Conservation (phyloP, 2,113 vertebrate species). For the Albula glossodonta region DNA sequence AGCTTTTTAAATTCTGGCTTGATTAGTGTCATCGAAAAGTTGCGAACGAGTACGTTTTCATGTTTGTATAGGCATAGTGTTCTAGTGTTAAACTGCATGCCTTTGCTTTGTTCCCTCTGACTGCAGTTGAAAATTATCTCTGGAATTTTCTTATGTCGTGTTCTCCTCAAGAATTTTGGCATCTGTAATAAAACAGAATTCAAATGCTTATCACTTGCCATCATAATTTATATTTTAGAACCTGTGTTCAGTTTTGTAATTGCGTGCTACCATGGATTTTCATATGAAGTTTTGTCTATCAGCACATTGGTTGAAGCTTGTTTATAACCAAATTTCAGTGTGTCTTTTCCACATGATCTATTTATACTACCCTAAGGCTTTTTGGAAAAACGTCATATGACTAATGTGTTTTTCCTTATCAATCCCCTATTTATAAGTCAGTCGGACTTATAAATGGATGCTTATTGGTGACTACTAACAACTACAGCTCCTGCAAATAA, state of each 20-base stretch:
- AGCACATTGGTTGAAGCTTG: neutral
- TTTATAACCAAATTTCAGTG: neutral
- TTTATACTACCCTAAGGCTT: neutral
- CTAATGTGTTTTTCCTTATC: neutral
- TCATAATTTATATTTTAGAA: conserved; percentile 15
- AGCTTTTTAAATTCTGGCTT: neutral
- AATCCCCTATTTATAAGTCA: neutral
- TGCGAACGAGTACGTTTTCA: conserved; percentile 2
- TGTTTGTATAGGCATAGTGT: conserved; percentile 19
- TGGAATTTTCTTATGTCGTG: neutral
- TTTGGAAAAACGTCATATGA: neutral
- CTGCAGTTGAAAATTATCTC: conserved; percentile 1
- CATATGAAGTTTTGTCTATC: neutral
- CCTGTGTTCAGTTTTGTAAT: neutral
- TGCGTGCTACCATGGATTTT: neutral
- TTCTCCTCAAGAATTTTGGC: conserved; percentile 21
- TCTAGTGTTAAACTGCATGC: conserved; percentile 22
- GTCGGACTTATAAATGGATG: neutral
- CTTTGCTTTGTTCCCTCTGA: conserved; percentile 6
- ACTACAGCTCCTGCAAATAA: too few species aligned
- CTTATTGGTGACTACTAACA: neutral
- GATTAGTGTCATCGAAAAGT: neutral
- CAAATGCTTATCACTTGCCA: conserved; percentile 18
- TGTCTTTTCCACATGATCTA: neutral
- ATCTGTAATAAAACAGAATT: conserved; percentile 32